Evolutionary conservation across 92 coral and sea anemone species (phyloP).

Genomic region (Porites lobata): DNA sequence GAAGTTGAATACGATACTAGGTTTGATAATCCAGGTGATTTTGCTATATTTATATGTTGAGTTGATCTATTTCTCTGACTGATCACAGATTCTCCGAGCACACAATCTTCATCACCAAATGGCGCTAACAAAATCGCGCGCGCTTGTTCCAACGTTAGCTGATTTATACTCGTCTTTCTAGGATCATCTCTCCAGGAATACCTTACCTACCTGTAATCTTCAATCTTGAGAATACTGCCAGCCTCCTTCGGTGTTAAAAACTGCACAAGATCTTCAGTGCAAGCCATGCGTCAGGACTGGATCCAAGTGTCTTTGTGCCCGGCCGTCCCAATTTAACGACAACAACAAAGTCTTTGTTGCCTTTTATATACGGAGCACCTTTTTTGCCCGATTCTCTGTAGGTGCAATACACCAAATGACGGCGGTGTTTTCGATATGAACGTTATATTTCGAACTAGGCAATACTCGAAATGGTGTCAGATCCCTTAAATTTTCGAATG

Average conservation of each 20-base stretch:
- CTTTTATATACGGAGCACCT: conserved; percentile 17
- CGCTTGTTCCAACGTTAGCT: neutral
- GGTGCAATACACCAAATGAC: conserved; percentile 22
- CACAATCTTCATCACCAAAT: neutral
- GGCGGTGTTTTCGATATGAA: neutral
- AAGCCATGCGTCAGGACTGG: conserved; percentile 67
- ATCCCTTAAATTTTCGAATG: neutral
- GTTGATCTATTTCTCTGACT: neutral
- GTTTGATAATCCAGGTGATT: conserved; percentile 1
- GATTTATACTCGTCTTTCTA: neutral
- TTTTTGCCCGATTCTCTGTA: conserved; percentile 38
- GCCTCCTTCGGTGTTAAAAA: conserved; percentile 31
- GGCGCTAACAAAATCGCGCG: neutral
- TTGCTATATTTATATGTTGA: neutral
- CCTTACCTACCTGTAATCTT: conserved; percentile 48
- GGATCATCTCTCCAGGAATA: neutral
- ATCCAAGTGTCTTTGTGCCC: conserved; percentile 44
- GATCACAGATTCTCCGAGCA: neutral
- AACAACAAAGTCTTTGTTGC: conserved; percentile 50
- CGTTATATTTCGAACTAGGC: neutral
- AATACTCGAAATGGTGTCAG: neutral
- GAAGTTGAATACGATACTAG: neutral
- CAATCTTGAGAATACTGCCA: conserved; percentile 31
- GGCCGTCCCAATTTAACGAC: conserved; percentile 9
- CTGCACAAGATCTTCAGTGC: conserved; percentile 11